Conservation (phyloP, 2,797 vertebrate species). For the Sebastes minor region DNA sequence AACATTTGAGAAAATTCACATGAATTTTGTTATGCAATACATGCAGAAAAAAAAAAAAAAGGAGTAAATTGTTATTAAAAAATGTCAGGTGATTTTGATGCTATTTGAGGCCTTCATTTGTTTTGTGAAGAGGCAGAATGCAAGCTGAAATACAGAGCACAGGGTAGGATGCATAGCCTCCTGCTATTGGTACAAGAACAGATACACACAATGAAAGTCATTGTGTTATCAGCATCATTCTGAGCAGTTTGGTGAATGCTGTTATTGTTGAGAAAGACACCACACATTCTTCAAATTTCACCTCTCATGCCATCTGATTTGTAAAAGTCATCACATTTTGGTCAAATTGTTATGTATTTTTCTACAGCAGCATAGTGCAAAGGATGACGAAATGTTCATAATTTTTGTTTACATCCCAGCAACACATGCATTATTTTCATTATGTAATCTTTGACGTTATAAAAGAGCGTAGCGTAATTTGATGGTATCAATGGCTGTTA, state of each 20-base stretch:
- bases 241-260: constrained; percentile 1
- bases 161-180: neutral
- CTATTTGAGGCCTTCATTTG: constrained; percentile 1
- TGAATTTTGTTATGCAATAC: constrained; percentile 9
- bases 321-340: neutral
- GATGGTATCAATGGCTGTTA: neutral
- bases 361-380: neutral
- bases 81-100: neutral
- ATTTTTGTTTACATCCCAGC: constrained; percentile 5
- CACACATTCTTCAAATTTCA: constrained; percentile 8
- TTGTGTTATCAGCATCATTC: constrained; percentile 3
- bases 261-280: neutral
- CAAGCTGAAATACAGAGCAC: constrained; percentile 28
- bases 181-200: constrained; percentile 11
- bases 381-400: neutral
- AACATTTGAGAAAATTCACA: constrained; percentile 5
- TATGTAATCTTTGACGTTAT: neutral
- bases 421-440: constrained; percentile 27
- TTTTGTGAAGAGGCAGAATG: constrained; percentile 26
- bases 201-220: constrained; percentile 36
- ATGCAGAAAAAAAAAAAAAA: constrained; percentile 7
- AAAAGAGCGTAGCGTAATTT: constrained; percentile 31
- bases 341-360: neutral
- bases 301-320: neutral
- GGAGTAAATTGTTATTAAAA: too few species aligned